Base-by-base conservation (phyloP, 2,888 invertebrate genomes). In the Drosophila trichaetosa region DNA sequence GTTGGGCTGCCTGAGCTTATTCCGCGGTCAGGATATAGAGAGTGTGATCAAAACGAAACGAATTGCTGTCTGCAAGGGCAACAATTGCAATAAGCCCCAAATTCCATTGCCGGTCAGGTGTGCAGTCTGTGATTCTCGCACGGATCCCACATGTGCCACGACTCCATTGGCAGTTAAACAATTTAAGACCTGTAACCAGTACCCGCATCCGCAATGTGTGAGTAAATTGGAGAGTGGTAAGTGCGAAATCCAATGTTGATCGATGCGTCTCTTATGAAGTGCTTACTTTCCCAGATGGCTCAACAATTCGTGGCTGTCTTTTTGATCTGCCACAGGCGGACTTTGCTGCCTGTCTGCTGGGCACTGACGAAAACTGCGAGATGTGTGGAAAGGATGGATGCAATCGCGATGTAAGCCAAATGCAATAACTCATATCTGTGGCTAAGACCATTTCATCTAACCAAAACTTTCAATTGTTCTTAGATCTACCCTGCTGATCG, bases 401-500 rank as follows among this genome's bases (percentile, higher is more conserved):
- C 64, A 92, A 92, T 69, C 83, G 87, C 18, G 80, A 88, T 83
- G 92, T 92, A 70, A 66, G 57, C 16, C 16, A 3, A 18, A 29
- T 10, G 29, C 1, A 0, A 27, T 3, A n/a, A 4, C 3, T 6
- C 0, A 21, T 8, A 16, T 1, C 0, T 53, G 24, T 24, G 10
- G 21, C 27, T 2, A 31, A 11, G 1, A 24, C 7, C 4, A 46
- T 4, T 4, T 46, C 0, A 24, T n/a, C 11, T 59, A 13, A 63
- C 8, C 0, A 21, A 49, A 1, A 13, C 16, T 1, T 29, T 10
- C 1, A 1, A 0, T 6, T 33, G 3, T 3, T 0, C 16, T 0
- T 42, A 92, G 93, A 61, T 91, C 21, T 93, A 83, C 83, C 92
- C 92, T 0, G 79, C 82, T 6, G 73, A 91, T 73, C 90, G 92